These are phyloP conservation scores for Dasypogon diadema DNA, from an alignment of 2,888 invertebrate genomes.

Conservation along the genomic window DNA sequence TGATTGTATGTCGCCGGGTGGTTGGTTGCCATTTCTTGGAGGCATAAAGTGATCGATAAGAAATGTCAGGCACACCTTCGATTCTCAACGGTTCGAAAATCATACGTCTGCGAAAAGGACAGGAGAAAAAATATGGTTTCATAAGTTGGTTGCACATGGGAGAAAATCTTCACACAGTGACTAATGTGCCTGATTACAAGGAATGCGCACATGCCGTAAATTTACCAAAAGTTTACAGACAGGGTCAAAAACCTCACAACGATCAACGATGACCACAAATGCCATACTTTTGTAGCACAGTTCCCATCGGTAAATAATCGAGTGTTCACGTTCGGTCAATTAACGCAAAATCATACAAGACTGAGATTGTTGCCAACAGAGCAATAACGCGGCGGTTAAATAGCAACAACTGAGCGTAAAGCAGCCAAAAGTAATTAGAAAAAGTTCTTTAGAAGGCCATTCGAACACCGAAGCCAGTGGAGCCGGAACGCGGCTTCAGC, in stretches of 20 bases:
- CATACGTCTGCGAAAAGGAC: neutral
- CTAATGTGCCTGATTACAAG: neutral
- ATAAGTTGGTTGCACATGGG: neutral
- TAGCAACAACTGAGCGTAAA: constrained; percentile 24
- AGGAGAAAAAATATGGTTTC: neutral
- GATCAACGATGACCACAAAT: neutral
- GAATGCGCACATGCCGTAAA: constrained; percentile 12
- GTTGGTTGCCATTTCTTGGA: constrained; percentile 7
- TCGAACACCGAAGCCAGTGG: constrained; percentile 3
- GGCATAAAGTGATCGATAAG: constrained; percentile 5
- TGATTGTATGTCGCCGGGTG: constrained; percentile 8
- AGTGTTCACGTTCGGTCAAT: constrained; percentile 49
- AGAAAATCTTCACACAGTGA: neutral
- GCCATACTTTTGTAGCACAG: constrained; percentile 1
- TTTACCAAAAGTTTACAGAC: constrained; percentile 7
- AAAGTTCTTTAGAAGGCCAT: constrained; percentile 42
- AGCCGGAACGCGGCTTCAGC: constrained; percentile 4
- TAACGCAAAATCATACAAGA: constrained; percentile 48
- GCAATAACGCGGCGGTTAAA: constrained; percentile 44
- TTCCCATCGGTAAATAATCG: constrained; percentile 44
- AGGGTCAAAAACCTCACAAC: constrained; percentile 20
- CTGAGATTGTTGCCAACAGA: constrained; percentile 38
- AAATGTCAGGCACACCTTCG: constrained; percentile 17
- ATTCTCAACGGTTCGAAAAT: neutral
- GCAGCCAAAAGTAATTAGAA: constrained; percentile 48